These are phyloP conservation scores for Zaprionus lineosus DNA, from an alignment of 2,888 invertebrate species.

Conservation along the genomic window DNA sequence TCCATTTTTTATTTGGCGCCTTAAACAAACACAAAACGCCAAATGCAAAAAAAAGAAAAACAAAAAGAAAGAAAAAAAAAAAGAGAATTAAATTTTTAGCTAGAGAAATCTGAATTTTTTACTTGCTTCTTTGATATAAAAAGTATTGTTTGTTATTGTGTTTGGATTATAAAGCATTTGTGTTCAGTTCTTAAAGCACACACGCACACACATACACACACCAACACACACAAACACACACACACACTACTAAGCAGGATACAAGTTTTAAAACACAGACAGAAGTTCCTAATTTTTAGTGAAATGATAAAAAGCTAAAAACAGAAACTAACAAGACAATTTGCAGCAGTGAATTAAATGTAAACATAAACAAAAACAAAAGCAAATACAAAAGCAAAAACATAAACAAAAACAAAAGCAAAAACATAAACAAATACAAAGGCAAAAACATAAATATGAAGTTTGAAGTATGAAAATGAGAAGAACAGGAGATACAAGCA, in stretches of 20 bases:
- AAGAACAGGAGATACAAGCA: too few species aligned
- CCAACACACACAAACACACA: slow-evolving; percentile 32
- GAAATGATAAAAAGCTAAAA: slow-evolving; percentile 58
- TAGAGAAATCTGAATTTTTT: slow-evolving; percentile 67
- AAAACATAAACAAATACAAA: slow-evolving; percentile 9
- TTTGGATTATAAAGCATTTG: slow-evolving; percentile 29
- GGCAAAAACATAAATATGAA: neutral
- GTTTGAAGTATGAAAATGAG: too few species aligned
- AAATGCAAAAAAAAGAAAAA: slow-evolving; percentile 32
- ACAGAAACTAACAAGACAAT: slow-evolving; percentile 47
- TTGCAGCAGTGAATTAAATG: slow-evolving; percentile 73
- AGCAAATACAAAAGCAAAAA: slow-evolving; percentile 9
- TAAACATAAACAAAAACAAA: slow-evolving; percentile 20
- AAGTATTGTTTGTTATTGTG: slow-evolving; percentile 30
- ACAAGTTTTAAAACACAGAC: slow-evolving; percentile 61
- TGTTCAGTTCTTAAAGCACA: slow-evolving; percentile 39
- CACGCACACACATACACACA: slow-evolving; percentile 31
- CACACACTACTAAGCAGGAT: slow-evolving; percentile 40
- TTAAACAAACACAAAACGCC: slow-evolving; percentile 33
- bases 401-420: neutral
- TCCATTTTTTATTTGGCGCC: slow-evolving; percentile 23
- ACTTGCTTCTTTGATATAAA: slow-evolving; percentile 52
- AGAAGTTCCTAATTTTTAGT: slow-evolving; percentile 78
- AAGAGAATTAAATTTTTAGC: slow-evolving; percentile 57
- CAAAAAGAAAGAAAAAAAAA: slow-evolving; percentile 31